Evolutionary conservation across 2,797 vertebrate species (phyloP).

Genomic region (Gorsachius magnificus): DNA sequence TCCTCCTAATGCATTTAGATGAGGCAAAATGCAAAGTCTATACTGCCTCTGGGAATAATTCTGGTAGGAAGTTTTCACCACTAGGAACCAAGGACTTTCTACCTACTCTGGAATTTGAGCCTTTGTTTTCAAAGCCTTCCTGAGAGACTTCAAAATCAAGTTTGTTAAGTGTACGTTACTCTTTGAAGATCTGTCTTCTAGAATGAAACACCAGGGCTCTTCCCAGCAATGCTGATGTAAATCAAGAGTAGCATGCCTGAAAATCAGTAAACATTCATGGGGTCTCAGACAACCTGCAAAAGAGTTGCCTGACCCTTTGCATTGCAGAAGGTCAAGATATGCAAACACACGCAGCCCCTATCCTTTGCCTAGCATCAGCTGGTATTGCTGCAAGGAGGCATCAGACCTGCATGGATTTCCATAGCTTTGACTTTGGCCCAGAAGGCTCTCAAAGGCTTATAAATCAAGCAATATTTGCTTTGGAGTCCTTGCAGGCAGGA

Average conservation of each 20-base stretch:
- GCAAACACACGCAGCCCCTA: not conserved
- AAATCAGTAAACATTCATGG: not conserved
- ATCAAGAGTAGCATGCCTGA: not conserved
- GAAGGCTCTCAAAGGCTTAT: not conserved
- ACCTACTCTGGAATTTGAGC: constrained; percentile 60
- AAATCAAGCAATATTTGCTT: not conserved
- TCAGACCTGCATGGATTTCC: not conserved
- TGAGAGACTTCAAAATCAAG: constrained; percentile 45
- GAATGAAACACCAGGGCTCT: not conserved
- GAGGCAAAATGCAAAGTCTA: constrained; percentile 63
- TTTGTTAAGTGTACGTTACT: not conserved
- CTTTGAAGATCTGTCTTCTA: constrained; percentile 37
- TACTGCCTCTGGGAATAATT: constrained; percentile 69
- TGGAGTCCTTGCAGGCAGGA: constrained; percentile 14
- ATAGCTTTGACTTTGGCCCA: not conserved
- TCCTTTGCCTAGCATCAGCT: not conserved
- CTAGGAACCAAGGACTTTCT: constrained; percentile 58
- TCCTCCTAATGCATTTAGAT: constrained; percentile 66
- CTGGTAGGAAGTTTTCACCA: constrained; percentile 64
- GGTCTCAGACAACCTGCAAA: not conserved
- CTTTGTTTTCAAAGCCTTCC: constrained; percentile 69
- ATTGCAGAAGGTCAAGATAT: not conserved
- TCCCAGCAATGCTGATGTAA: not conserved
- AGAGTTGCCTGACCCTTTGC: not conserved
- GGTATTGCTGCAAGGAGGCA: not conserved